A percentile compares a stretch with the other conserved stretches of the same genome.
These are phyloP conservation scores for Perdita meconis DNA, from an alignment of 2,888 invertebrate genomes.

Conservation along the genomic window DNA sequence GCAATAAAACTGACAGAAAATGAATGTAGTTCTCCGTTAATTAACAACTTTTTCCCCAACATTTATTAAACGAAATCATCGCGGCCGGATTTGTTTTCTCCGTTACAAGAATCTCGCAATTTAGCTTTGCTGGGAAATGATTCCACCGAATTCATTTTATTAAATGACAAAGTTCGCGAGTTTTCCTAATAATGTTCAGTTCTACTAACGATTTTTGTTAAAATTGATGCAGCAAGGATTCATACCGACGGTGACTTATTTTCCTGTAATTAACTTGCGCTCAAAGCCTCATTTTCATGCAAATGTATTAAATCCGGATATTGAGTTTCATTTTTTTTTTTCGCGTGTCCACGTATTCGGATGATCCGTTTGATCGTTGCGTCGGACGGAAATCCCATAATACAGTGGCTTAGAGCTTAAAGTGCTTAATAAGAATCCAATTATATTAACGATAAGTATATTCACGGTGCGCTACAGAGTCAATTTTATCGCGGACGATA, in stretches of 20 bases:
- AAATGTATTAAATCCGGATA: slow-evolving; percentile 46
- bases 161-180: too few species aligned
- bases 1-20: background rate
- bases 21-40: too few species aligned
- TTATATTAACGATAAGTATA: slow-evolving; percentile 53
- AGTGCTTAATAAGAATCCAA: slow-evolving; percentile 57
- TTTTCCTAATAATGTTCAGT: too few species aligned
- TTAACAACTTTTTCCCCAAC: too few species aligned
- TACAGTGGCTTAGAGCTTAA: slow-evolving; percentile 29
- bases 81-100: too few species aligned
- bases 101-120: too few species aligned
- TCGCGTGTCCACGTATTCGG: background rate
- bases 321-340: slow-evolving; percentile 34
- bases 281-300: slow-evolving; percentile 30
- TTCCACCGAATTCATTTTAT: too few species aligned
- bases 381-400: slow-evolving; percentile 33
- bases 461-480: slow-evolving; percentile 27
- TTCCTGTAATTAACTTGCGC: slow-evolving; percentile 2
- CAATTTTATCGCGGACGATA: slow-evolving; percentile 43
- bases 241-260: slow-evolving; percentile 16
- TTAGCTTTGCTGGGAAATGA: too few species aligned
- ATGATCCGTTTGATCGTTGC: slow-evolving; percentile 7
- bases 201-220: too few species aligned
- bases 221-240: too few species aligned
- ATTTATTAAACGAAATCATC: too few species aligned